Base-by-base conservation (phyloP, 2,113 vertebrate species). In the Odontesthes bonariensis region DNA sequence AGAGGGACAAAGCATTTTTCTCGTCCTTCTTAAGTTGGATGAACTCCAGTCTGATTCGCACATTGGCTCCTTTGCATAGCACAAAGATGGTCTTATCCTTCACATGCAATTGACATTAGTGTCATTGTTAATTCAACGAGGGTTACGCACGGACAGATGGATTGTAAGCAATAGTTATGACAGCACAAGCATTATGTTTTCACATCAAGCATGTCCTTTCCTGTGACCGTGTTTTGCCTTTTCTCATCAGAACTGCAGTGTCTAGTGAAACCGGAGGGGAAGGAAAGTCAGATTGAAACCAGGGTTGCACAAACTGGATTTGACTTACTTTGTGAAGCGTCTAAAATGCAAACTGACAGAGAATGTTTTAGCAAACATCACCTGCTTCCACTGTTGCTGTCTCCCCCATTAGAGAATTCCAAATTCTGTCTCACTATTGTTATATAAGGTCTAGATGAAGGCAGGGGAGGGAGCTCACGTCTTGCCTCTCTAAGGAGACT, bases 251-350 rank as follows among this genome's bases (percentile, higher is more conserved):
- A 82, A 60, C 47, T 59, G 57, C 57, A 33, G 56, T 23, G 47
- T 67, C 35, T 27, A 59, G 68, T 22, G 69, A 64, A 77, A 79
- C 63, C 54, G 33, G 62, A 46, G 47, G 63, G 77, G 51, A 3
- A 17, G 81, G 58, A 77, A 77, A 86, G 55, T 82, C 81, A 20
- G 69, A 68, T 72, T 17, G 74, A 75, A 85, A 87, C 69, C 49
- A 64, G 22, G 38, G 35, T 84, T 91, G 62, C 79, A 80, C 82
- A 91, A 92, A 93, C 85, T 70, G 71, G 82, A 89, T 92, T 76
- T 90, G 92, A 93, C 89, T 92, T 73, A 90, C 61, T 90, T 91
- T 68, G 77, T 91, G 85, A 88, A 88, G 88, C 87, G 75, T 92
- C 84, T 74, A 77, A 88, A 92, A 93, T 89, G 69, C 82, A 81